A percentile compares a stretch with the other conserved stretches of the same genome.
Conservation (phyloP, 2,797 vertebrate species). For the Peromyscus melanophrys region DNA sequence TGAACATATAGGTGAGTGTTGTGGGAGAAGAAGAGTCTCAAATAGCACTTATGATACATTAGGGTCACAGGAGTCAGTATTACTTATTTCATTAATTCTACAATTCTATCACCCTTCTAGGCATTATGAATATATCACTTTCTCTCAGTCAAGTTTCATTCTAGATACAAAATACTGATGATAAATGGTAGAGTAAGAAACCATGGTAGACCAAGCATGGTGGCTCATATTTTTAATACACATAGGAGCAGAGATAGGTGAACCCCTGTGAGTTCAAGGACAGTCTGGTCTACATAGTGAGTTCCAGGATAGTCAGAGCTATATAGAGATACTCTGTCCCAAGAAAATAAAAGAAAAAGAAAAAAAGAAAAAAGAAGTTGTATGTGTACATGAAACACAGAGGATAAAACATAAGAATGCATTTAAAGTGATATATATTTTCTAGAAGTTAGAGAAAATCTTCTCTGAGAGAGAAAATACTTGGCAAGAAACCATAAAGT, state of each 20-base stretch:
- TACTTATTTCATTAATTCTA: background rate
- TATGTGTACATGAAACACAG: background rate
- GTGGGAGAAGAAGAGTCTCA: background rate
- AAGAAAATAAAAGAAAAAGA: background rate
- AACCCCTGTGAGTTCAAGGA: background rate
- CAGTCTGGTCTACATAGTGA: background rate
- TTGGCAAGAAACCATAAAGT: background rate
- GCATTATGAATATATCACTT: background rate
- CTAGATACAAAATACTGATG: background rate
- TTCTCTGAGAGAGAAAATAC: background rate
- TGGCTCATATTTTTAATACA: background rate
- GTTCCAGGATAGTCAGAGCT: background rate
- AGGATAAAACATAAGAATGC: background rate
- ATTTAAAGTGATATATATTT: background rate
- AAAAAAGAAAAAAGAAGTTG: background rate
- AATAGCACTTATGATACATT: background rate
- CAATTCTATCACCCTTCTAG: background rate
- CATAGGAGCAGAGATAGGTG: background rate
- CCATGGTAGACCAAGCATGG: background rate
- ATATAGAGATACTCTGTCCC: background rate
- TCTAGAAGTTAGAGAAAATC: background rate
- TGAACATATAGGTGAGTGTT: background rate
- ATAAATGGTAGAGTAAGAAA: constrained; percentile 1
- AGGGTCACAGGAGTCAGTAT: background rate
- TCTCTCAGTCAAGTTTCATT: background rate